Evolutionary conservation across 2,797 vertebrate species (phyloP), one percentile per base, ranked within the genome.

Genomic region (Psittacula echo): DNA sequence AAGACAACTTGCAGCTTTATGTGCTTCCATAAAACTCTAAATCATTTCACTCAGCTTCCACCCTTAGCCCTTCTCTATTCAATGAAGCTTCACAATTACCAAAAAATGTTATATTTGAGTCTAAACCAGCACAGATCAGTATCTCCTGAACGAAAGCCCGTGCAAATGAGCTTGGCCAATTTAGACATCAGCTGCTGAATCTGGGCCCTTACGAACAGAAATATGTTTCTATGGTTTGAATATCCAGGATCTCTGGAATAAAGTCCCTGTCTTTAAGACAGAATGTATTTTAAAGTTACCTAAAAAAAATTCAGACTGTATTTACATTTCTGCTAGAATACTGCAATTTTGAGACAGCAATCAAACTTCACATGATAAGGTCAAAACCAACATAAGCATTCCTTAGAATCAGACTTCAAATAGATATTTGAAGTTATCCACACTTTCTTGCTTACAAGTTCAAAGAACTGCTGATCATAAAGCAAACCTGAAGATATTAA

Each of bases 1-100:
- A 92, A 78, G 90, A 93, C 86, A 95, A 89, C 70, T 91, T 93
- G 78, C 81, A 94, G 92, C 74, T 96, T 97, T 91, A 85, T 56
- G 42, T 80, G 83, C 83, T 79, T 92, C 77, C 60, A 86, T 64
- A 91, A 76, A 96, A 89, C 45, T 11, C 67, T 87, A 93, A 93
- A 92, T 90, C 68, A 68, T 44, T 66, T 80, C 51, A 58, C 42
- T 42, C 90, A 81, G 86, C 62, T 89, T 77, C 78, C 27, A 94
- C 30, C 61, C 61, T 78, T 50, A 50, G 73, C 29, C 77, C 30
- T 84, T 74, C 58, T 20, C 74, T 61, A 66, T 19, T 53, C 61
- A 61, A 2, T 11, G 66, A 84, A 66, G 32, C 37, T 72, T 65
- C 77, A 72, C 60, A 50, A 58, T 26, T 53, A 34, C 30, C 30